A percentile compares a stretch with the other conserved stretches of the same genome.
Conservation (phyloP, 2,888 invertebrate genomes). For the Chouioia cunea region DNA sequence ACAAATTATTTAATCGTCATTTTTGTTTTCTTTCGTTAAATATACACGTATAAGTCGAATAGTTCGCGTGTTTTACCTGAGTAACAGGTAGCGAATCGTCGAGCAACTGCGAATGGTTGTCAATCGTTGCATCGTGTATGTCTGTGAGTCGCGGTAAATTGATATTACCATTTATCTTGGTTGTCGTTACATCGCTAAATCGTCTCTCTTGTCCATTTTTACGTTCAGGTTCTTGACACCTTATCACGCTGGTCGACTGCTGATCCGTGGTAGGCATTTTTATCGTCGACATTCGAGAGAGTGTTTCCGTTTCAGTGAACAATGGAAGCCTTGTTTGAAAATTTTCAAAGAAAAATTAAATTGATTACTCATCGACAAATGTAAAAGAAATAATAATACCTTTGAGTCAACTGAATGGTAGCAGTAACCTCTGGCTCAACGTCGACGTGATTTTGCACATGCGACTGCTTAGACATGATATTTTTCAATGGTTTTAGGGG, state of each 20-base stretch:
- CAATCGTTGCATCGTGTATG: constrained; percentile 4
- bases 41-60: neutral
- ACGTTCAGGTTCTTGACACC: constrained; percentile 5
- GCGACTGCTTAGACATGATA: constrained; percentile 18
- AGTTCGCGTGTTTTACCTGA: neutral
- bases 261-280: constrained; percentile 15
- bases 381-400: constrained; percentile 7
- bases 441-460: constrained; percentile 25
- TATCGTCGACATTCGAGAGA: constrained; percentile 9
- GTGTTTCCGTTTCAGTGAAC: constrained; percentile 1
- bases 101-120: constrained; percentile 12
- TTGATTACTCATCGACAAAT: no score
- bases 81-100: neutral
- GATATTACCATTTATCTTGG: constrained; percentile 10
- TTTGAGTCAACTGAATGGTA: constrained; percentile 41
- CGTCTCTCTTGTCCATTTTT: constrained; percentile 3
- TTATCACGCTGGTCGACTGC: neutral
- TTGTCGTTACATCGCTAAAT: constrained; percentile 19
- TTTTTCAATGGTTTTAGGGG: constrained; percentile 38
- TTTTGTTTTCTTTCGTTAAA: neutral
- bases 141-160: constrained; percentile 39
- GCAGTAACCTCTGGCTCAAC: constrained; percentile 33
- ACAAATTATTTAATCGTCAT: neutral
- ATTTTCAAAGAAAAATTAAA: no score
- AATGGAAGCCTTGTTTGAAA: neutral